Base-by-base conservation (phyloP, 2,888 invertebrate genomes). In the Apeira syringaria region DNA sequence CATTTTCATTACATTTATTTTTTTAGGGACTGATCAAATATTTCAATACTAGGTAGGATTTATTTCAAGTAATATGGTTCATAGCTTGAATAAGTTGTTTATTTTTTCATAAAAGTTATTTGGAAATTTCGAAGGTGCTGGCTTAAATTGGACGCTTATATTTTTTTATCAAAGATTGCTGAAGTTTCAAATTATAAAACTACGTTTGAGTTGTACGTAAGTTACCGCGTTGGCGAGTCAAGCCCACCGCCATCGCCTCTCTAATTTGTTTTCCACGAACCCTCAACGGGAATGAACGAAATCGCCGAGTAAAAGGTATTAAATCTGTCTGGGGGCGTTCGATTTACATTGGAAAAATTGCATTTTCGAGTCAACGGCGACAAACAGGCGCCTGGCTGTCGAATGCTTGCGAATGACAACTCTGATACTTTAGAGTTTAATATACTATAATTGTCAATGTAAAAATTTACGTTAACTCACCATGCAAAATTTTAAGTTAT, bases 271-370 rank as follows among this genome's bases (percentile, higher is more conserved):
- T 61, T 68, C 64, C 57, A 64, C n/a, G 70, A 69, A 72, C 71
- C 67, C 9, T 74, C 64, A 56, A 57, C 70, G 74, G 78, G 82
- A 82, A 80, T 78, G 77, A 77, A 70, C 77, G 76, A 80, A 82
- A 79, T 74, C 77, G 70, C 61, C 77, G 78, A 81, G 79, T 78
- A 78, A 82, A 85, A 80, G 75, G 78, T 81, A 85, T 87, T 85
- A 86, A 85, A 84, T 84, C 81, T 79, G 79, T 84, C 83, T 82
- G 75, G 73, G 12, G 61, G 73, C 77, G 74, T 85, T 85, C 82
- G 82, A 85, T 86, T 85, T 85, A 81, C 85, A 85, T 84, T 81
- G 76, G 64, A 78, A 79, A 84, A 86, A 87, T 85, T 87, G 87
- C 85, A 85, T 86, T 85, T 82, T 79, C 74, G 59, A 80, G 71